Base-by-base conservation (phyloP, 1,140 invertebrate genomes). In the Nasonia longicornis region DNA sequence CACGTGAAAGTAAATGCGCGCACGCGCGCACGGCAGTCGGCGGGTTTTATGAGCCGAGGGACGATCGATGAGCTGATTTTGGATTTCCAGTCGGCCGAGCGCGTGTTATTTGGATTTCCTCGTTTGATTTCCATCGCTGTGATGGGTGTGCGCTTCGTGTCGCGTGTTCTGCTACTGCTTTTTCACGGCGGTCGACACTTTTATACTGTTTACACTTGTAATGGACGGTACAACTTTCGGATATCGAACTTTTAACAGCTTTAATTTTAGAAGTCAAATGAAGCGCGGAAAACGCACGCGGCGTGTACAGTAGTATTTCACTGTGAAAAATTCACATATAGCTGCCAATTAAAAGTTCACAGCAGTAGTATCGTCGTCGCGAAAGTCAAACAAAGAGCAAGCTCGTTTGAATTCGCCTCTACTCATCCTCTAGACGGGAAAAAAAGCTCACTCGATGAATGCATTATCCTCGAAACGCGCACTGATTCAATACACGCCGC, bases 41-140 rank as follows among this genome's bases (percentile, higher is more conserved):
- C 26, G 72, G 20, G 22, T 81, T 81, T 80, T 81, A 81, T 81
- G 79, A 76, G 79, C 22, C 73, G 73, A 76, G 35, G 48, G 63
- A 76, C 70, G 66, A 16, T 74, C 70, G 29, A 63, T 64, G 67
- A 71, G 73, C 73, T 70, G 71, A 71, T 70, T 80, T 75, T 35
- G 64, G 64, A 74, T 74, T 75, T 52, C 10, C 79, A 73, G 52
- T 73, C 7, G 52, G 31, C 4, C 67, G 22, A 67, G 64, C 64
- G 64, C 64, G 16, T n/a, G 52, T 58, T 58, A 58, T 58, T 58
- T 58, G 20, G 20, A 58, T 58, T 58, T 42, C 38, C 7, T 42
- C 38, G 38, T 42, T 42, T 42, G 38, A 42, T 42, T 42, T 58
- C 4, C 20, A 58, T 58, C 52, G 52, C 16, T 42, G 26, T 26